These are phyloP conservation scores for Theropithecus gelada DNA, from an alignment of 2,113 vertebrate genomes.

Conservation along the genomic window DNA sequence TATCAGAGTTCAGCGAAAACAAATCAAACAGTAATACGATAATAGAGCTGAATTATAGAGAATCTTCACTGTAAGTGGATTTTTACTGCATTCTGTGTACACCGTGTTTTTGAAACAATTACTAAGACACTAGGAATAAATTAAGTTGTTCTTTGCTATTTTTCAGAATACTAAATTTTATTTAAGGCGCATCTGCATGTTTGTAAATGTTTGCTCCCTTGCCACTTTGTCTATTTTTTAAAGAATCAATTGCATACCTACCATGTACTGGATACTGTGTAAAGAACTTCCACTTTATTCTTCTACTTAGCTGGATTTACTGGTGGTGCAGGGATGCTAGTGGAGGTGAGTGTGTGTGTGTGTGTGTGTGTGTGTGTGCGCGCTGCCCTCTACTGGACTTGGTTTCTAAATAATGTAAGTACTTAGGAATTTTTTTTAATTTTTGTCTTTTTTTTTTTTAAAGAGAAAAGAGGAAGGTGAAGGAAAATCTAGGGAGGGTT, in stretches of 20 bases:
- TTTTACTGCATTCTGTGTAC: constrained; percentile 67
- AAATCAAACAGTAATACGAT: constrained; percentile 80
- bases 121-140: constrained; percentile 54
- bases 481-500: neutral
- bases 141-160: constrained; percentile 58
- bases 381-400: constrained; percentile 70
- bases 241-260: neutral
- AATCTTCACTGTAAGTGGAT: constrained; percentile 60
- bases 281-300: neutral
- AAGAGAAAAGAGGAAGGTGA: neutral
- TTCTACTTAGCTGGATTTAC: neutral
- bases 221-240: neutral
- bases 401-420: constrained; percentile 20
- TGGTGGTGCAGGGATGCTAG: neutral
- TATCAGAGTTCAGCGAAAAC: constrained; percentile 77
- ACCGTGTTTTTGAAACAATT: constrained; percentile 70
- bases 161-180: constrained; percentile 67
- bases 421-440: neutral
- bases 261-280: neutral
- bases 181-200: constrained; percentile 50
- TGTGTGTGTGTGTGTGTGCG: neutral
- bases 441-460: neutral
- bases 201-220: constrained; percentile 40
- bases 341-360: neutral
- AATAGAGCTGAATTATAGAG: constrained; percentile 74